These are phyloP conservation scores for Lophura nycthemera DNA, from an alignment of 2,113 vertebrate genomes.

Conservation along the genomic window DNA sequence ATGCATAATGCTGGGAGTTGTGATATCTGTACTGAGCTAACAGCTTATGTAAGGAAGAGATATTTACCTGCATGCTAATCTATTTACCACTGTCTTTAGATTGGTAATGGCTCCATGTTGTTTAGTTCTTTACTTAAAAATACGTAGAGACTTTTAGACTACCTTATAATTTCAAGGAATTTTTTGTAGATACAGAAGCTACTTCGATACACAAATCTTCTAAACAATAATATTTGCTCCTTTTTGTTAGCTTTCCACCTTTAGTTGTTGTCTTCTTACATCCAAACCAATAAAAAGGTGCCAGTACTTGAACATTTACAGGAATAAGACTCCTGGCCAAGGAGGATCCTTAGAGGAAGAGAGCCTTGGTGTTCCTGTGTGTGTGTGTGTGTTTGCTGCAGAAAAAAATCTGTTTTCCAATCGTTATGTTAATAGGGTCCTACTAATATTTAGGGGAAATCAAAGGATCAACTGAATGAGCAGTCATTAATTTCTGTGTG, in stretches of 20 bases:
- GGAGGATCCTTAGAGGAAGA: neutral
- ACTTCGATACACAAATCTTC: neutral
- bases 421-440: neutral
- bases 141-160: neutral
- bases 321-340: neutral
- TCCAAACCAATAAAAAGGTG: neutral
- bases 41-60: neutral
- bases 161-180: neutral
- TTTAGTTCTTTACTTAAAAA: neutral
- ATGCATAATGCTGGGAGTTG: neutral
- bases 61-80: neutral
- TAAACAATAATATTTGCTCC: neutral
- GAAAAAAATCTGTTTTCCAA: neutral
- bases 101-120: neutral
- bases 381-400: neutral
- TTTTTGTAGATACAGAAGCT: neutral
- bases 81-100: neutral
- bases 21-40: neutral
- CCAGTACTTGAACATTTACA: neutral
- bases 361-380: neutral
- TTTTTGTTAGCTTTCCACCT: neutral
- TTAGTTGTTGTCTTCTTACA: neutral
- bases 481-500: neutral
- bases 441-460: neutral
- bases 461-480: neutral